Conservation (phyloP, 2,797 vertebrate genomes). For the Macroramphosus scolopax region DNA sequence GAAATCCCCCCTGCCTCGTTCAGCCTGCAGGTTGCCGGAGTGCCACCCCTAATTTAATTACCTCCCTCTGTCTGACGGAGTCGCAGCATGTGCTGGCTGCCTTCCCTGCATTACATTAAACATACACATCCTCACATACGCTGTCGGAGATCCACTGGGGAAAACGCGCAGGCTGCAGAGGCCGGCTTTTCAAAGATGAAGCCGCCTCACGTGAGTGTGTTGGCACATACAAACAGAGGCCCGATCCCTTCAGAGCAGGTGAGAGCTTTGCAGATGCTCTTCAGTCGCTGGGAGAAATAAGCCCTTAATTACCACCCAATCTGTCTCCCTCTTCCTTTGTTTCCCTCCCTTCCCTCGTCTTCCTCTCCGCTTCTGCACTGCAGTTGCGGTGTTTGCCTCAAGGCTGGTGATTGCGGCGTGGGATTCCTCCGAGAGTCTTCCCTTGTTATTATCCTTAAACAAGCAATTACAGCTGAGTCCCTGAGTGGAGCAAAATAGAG, state of each 20-base stretch:
- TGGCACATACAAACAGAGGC: conserved; percentile 14
- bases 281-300: conserved; percentile 65
- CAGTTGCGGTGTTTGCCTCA: conserved; percentile 60
- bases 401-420: conserved; percentile 65
- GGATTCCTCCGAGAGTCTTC: conserved; percentile 62
- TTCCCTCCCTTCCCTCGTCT: conserved; percentile 31
- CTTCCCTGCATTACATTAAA: conserved; percentile 52
- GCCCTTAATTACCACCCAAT: conserved; percentile 71
- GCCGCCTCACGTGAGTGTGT: conserved; percentile 3
- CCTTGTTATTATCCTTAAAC: conserved; percentile 80
- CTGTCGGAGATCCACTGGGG: conserved; percentile 31
- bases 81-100: conserved; percentile 48
- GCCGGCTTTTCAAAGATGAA: conserved; percentile 35
- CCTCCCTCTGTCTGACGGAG: conserved; percentile 50
- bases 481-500: conserved; percentile 59
- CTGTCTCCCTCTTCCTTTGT: conserved; percentile 45
- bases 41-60: conserved; percentile 71
- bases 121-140: conserved; percentile 25
- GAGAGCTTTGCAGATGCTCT: conserved; percentile 66
- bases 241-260: conserved; percentile 64
- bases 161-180: conserved; percentile 14
- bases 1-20: conserved; percentile 49
- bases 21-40: conserved; percentile 54
- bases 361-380: conserved; percentile 48
- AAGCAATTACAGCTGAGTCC: conserved; percentile 72